These are phyloP conservation scores for Fistularia tabacaria DNA, from an alignment of 2,797 vertebrate species.

Conservation along the genomic window DNA sequence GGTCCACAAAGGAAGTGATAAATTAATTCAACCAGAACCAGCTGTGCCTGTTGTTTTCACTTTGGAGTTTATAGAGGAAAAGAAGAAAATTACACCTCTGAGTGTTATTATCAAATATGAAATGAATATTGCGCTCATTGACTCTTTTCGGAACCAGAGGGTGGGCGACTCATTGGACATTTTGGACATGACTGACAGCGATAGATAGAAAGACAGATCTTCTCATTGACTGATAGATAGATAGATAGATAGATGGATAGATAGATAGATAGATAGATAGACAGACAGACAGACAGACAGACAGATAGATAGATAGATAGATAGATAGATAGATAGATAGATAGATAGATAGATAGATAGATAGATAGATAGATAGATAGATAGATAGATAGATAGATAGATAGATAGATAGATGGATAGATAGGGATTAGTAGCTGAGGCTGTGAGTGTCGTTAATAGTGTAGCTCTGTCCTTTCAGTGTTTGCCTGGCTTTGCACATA, in stretches of 20 bases:
- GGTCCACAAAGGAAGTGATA: too few relatives aligned
- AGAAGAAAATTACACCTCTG: too few relatives aligned
- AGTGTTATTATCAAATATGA: too few relatives aligned
- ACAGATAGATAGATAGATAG: slow-evolving; percentile 40
- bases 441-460: slow-evolving; percentile 70
- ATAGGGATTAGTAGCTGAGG: slow-evolving; percentile 49
- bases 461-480: slow-evolving; percentile 74
- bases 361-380: slow-evolving; percentile 52
- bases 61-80: too few relatives aligned
- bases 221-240: slow-evolving; percentile 2
- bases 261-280: slow-evolving; percentile 19
- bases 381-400: slow-evolving; percentile 52
- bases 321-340: slow-evolving; percentile 30
- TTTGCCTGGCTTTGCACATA: slow-evolving; percentile 80
- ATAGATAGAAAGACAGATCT: slow-evolving; percentile 3
- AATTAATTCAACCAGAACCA: too few relatives aligned
- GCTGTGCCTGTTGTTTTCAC: too few relatives aligned
- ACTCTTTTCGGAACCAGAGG: too few relatives aligned
- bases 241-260: slow-evolving; percentile 9
- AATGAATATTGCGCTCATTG: too few relatives aligned
- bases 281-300: slow-evolving; percentile 13
- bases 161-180: neutral
- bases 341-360: slow-evolving; percentile 26
- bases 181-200: neutral
- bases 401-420: slow-evolving; percentile 29